Conservation (phyloP, 2,888 invertebrate species). For the Opisthograptis luteolata region DNA sequence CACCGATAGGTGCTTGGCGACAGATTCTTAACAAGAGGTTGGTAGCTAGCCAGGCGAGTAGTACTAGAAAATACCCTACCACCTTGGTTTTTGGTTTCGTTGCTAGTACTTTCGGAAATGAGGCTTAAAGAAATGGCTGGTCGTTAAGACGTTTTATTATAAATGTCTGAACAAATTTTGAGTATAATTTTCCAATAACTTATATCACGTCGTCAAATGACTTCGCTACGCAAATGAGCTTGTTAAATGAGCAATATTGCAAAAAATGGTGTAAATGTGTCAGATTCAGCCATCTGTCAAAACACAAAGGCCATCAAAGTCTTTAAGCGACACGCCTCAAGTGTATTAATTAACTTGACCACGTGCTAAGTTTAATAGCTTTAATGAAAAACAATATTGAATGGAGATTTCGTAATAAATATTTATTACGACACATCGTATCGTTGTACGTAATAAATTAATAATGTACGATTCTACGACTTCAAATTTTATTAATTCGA, state of each 20-base stretch:
- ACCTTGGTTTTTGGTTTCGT: too few relatives aligned
- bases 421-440: conserved; percentile 27
- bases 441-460: conserved; percentile 19
- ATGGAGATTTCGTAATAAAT: conserved; percentile 35
- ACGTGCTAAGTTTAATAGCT: conserved; percentile 31
- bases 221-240: conserved; percentile 14
- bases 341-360: conserved; percentile 26
- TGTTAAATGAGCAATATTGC: not conserved
- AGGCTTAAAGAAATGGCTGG: not conserved
- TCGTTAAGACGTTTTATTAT: not conserved
- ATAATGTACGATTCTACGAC: conserved; percentile 15
- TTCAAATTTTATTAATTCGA: conserved; percentile 3
- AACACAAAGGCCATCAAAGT: conserved; percentile 9
- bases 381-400: conserved; percentile 33
- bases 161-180: conserved; percentile 4
- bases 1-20: too few relatives aligned
- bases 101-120: not conserved
- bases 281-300: conserved; percentile 12
- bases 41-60: too few relatives aligned
- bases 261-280: not conserved
- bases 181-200: conserved; percentile 20
- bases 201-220: conserved; percentile 8
- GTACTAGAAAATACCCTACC: too few relatives aligned
- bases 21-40: too few relatives aligned
- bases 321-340: conserved; percentile 17